Conservation (phyloP, 2,113 vertebrate species). For the Myxocyprinus asiaticus region DNA sequence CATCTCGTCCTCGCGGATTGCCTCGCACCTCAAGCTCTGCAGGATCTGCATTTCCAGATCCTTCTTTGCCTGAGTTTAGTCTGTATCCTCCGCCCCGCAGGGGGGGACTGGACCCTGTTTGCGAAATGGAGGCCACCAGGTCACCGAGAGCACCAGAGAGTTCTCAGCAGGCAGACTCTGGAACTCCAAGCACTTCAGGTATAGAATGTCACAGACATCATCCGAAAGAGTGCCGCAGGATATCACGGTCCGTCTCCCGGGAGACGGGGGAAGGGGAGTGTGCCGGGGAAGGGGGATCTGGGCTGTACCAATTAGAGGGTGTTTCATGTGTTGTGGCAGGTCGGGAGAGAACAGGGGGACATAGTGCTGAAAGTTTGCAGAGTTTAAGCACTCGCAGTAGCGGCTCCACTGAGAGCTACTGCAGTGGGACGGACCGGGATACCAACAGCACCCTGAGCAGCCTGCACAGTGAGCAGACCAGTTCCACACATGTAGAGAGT, state of each 20-base stretch:
- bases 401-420: constrained; percentile 95
- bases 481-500: constrained; percentile 94
- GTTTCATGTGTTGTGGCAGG: constrained; percentile 6
- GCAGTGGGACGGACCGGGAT: constrained; percentile 93
- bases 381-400: constrained; percentile 95
- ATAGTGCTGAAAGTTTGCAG: constrained; percentile 86
- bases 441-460: constrained; percentile 96
- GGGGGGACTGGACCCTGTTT: constrained; percentile 89
- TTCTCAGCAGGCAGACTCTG: constrained; percentile 72
- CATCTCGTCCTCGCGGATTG: constrained; percentile 89
- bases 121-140: constrained; percentile 89
- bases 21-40: constrained; percentile 97
- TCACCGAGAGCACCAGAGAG: constrained; percentile 78
- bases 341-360: constrained; percentile 62
- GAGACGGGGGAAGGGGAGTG: constrained; percentile 69
- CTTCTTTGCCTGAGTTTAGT: constrained; percentile 88
- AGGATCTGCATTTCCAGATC: constrained; percentile 91
- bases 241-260: constrained; percentile 70
- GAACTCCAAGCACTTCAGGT: constrained; percentile 71
- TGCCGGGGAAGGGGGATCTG: constrained; percentile 68
- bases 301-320: constrained; percentile 69
- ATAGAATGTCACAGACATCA: constrained; percentile 62
- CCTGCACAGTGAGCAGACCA: constrained; percentile 94
- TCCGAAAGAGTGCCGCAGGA: constrained; percentile 70
- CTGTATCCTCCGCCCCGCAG: constrained; percentile 89